A percentile compares a stretch with the other conserved stretches of the same genome.
Conservation (phyloP, 2,113 vertebrate genomes). For the Ancistrus triradiatus region DNA sequence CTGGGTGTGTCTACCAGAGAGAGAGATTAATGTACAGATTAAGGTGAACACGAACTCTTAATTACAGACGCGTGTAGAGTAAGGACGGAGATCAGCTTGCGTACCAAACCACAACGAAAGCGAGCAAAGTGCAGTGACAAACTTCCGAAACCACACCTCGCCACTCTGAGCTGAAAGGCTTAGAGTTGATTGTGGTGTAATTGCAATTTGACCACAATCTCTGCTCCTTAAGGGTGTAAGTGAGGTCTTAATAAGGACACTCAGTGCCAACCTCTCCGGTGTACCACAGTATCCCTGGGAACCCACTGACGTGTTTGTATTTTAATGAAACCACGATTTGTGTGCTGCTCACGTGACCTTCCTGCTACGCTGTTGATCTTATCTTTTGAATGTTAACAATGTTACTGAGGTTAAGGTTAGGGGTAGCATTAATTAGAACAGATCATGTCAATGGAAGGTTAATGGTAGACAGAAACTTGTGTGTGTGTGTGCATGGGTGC, state of each 20-base stretch:
- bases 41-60: not conserved
- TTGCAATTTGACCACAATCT: slow-evolving; percentile 56
- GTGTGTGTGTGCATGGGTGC: not conserved
- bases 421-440: too few species aligned
- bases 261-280: too few species aligned
- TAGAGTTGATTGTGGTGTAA: slow-evolving; percentile 47
- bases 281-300: too few species aligned
- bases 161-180: slow-evolving; percentile 47
- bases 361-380: too few species aligned
- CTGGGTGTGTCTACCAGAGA: slow-evolving; percentile 76
- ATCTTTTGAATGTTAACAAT: too few species aligned
- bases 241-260: not conserved
- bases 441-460: too few species aligned
- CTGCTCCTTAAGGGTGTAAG: slow-evolving; percentile 14
- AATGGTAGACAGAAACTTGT: too few species aligned
- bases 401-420: too few species aligned
- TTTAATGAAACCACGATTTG: too few species aligned
- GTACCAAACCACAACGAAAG: slow-evolving; percentile 31
- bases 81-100: not conserved
- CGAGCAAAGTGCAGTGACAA: slow-evolving; percentile 43
- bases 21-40: slow-evolving; percentile 13
- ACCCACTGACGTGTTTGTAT: too few species aligned
- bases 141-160: slow-evolving; percentile 49
- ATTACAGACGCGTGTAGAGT: slow-evolving; percentile 18
- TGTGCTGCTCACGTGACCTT: too few species aligned